Evolutionary conservation across 2,113 vertebrate species (phyloP).

Genomic region (Condylura cristata): DNA sequence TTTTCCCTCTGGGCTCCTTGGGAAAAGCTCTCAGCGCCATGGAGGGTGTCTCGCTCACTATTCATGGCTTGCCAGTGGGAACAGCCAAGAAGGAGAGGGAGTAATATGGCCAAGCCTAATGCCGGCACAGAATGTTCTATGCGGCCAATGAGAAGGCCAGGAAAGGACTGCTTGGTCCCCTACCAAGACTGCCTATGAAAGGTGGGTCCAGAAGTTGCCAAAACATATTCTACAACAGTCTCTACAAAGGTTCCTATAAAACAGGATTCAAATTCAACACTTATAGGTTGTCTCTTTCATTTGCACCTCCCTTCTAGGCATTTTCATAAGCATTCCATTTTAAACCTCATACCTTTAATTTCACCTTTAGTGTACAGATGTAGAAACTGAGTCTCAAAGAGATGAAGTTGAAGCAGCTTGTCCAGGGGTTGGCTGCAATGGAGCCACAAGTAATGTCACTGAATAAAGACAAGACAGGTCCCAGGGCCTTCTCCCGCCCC

Average conservation of each 20-base stretch:
- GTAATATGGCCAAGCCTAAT: constrained; percentile 53
- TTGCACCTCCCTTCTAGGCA: not conserved
- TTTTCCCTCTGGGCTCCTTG: constrained; percentile 56
- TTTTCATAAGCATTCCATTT: not conserved
- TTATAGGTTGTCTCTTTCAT: not conserved
- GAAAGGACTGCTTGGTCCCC: not conserved
- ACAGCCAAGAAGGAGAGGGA: constrained; percentile 69
- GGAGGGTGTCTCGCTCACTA: constrained; percentile 55
- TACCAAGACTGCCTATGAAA: not conserved
- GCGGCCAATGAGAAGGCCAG: not conserved
- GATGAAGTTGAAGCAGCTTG: not conserved
- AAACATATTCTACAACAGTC: not conserved
- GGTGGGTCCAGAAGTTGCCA: not conserved
- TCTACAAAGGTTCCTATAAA: not conserved
- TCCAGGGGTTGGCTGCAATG: not conserved
- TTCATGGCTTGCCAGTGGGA: constrained; percentile 74
- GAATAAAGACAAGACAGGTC: not conserved
- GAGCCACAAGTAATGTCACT: not conserved
- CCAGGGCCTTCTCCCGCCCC: too few species aligned
- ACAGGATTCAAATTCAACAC: not conserved
- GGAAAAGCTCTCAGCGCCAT: constrained; percentile 57
- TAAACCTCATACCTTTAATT: not conserved
- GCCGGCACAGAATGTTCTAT: constrained; percentile 55
- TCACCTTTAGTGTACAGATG: not conserved
- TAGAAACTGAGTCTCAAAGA: not conserved